Evolutionary conservation across 2,888 invertebrate species (phyloP).

Genomic region (Minunthozetes semirufus): DNA sequence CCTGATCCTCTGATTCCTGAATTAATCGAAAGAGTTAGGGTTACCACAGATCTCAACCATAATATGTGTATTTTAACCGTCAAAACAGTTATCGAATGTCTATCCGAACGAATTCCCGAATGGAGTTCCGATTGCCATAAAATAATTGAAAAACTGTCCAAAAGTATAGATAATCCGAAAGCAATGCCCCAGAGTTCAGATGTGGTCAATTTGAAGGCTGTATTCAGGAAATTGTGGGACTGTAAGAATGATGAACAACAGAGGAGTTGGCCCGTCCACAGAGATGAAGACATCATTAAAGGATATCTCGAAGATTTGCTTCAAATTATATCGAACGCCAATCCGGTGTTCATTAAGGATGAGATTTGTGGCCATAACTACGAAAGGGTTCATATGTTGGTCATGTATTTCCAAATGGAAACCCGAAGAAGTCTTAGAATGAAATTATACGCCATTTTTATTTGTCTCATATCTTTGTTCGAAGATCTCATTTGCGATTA

Average conservation of each 20-base stretch:
- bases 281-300: slow-evolving; percentile 81
- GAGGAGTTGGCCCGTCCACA: slow-evolving; percentile 87
- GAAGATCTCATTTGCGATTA: slow-evolving; percentile 38
- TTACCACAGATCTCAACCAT: slow-evolving; percentile 75
- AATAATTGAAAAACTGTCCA: slow-evolving; percentile 17
- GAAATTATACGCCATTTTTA: slow-evolving; percentile 35
- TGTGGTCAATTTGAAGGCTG: slow-evolving; percentile 69
- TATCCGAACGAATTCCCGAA: slow-evolving; percentile 42
- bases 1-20: slow-evolving; percentile 38
- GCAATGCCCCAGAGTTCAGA: slow-evolving; percentile 62
- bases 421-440: slow-evolving; percentile 48
- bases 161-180: slow-evolving; percentile 32
- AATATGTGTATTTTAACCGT: slow-evolving; percentile 77
- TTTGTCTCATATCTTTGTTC: slow-evolving; percentile 33
- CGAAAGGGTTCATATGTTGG: slow-evolving; percentile 71
- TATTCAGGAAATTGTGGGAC: slow-evolving; percentile 73
- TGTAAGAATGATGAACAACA: slow-evolving; percentile 94
- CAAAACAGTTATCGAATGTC: slow-evolving; percentile 61
- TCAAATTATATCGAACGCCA: slow-evolving; percentile 60
- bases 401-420: slow-evolving; percentile 95
- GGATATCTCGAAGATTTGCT: slow-evolving; percentile 60
- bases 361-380: slow-evolving; percentile 77
- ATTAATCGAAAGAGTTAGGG: slow-evolving; percentile 56
- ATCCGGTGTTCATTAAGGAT: slow-evolving; percentile 75
- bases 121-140: slow-evolving; percentile 36